A percentile compares a stretch with the other conserved stretches of the same genome.
These are phyloP conservation scores for Cybosia mesomella DNA, from an alignment of 2,888 invertebrate genomes.

Conservation along the genomic window DNA sequence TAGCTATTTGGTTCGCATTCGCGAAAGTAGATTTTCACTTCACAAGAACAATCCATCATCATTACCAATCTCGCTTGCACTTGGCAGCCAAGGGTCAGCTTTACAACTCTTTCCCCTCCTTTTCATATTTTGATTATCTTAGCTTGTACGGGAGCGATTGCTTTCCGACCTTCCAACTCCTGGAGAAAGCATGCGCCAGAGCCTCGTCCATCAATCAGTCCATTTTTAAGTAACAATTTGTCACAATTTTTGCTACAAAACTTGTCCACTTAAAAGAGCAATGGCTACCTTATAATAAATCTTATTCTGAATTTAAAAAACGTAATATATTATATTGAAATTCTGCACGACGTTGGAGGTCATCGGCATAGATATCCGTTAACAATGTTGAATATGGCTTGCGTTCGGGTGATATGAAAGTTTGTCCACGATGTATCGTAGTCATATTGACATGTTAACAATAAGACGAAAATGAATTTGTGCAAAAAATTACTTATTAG, in stretches of 20 bases:
- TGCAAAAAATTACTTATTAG: conserved; percentile 26
- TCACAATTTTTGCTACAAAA: background rate
- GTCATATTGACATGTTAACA: conserved; percentile 45
- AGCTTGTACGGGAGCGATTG: too few relatives aligned
- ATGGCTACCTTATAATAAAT: conserved; percentile 39
- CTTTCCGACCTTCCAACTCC: too few relatives aligned
- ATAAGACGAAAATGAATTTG: conserved; percentile 36
- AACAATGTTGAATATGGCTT: conserved; percentile 28
- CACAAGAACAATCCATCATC: too few relatives aligned
- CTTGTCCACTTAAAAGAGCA: conserved; percentile 12
- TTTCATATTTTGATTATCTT: too few relatives aligned
- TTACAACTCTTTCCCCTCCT: too few relatives aligned
- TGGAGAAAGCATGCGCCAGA: too few relatives aligned
- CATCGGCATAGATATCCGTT: conserved; percentile 48
- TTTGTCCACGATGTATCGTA: conserved; percentile 36
- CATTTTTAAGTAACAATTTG: background rate
- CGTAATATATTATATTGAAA: conserved; percentile 48
- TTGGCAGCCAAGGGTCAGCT: too few relatives aligned
- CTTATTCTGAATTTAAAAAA: conserved; percentile 38
- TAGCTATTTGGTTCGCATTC: too few relatives aligned
- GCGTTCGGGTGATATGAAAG: conserved; percentile 47
- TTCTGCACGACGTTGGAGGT: conserved; percentile 46
- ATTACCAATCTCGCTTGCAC: too few relatives aligned
- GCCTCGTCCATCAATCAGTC: too few relatives aligned
- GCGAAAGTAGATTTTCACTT: too few relatives aligned